Percentiles rank a stretch among this genome's conserved stretches.
Evolutionary conservation across 2,113 vertebrate species (phyloP).

Genomic region (Himantopus leucocephalus): DNA sequence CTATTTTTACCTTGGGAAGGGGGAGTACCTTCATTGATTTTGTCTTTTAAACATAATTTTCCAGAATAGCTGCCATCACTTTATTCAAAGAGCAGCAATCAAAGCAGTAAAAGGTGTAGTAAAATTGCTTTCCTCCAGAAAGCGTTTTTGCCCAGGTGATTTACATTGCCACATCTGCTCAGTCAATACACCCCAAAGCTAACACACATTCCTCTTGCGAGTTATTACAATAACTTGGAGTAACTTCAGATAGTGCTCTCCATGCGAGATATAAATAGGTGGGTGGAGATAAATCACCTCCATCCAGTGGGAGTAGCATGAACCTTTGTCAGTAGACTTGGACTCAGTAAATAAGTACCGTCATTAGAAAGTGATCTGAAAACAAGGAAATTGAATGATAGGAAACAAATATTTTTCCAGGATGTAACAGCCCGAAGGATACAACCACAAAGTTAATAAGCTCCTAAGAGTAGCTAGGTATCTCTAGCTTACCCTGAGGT

Average conservation of each 20-base stretch:
- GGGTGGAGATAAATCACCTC: neutral
- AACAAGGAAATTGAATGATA: neutral
- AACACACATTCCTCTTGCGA: neutral
- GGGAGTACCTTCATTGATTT: neutral
- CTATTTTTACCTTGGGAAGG: neutral
- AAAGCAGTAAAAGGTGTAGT: neutral
- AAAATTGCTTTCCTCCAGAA: neutral
- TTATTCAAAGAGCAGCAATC: neutral
- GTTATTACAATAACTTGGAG: neutral
- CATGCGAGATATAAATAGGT: neutral
- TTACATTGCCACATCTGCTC: neutral
- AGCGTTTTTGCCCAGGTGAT: neutral
- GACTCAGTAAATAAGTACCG: neutral
- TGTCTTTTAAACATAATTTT: neutral
- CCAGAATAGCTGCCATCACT: neutral
- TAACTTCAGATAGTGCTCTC: neutral
- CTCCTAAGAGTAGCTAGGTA: neutral
- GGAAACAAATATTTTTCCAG: constrained; percentile 13
- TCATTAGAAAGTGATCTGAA: neutral
- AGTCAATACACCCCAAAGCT: neutral
- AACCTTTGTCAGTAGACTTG: neutral
- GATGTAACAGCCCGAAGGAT: neutral
- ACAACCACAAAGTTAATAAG: neutral
- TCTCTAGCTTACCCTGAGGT: neutral
- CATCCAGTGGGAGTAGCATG: neutral